Conservation (phyloP, 2,113 vertebrate species). For the Epinephelus cyanopodus region DNA sequence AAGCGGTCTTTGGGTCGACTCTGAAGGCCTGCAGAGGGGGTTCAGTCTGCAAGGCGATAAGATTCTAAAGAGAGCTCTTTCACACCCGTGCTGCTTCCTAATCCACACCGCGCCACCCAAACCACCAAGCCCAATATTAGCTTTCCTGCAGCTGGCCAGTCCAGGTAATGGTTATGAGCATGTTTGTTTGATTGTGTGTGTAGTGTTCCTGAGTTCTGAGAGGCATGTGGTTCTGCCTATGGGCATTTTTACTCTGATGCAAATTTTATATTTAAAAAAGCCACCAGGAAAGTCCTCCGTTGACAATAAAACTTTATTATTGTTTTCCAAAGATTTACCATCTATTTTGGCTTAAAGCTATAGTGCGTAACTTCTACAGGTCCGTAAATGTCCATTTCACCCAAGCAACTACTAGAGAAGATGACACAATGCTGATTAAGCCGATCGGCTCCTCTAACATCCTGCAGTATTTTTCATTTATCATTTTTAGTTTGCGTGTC, state of each 20-base stretch:
- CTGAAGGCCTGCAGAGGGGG: conserved; percentile 22
- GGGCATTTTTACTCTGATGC: neutral
- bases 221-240: neutral
- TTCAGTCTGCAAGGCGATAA: conserved; percentile 51
- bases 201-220: conserved; percentile 18
- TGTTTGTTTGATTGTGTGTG: conserved; percentile 67
- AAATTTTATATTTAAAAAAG: neutral
- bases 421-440: too few species aligned
- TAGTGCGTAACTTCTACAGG: too few species aligned
- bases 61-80: conserved; percentile 74
- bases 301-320: too few species aligned
- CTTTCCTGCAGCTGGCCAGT: conserved; percentile 70
- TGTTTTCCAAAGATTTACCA: neutral
- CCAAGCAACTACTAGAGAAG: too few species aligned
- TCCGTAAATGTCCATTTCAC: too few species aligned
- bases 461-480: too few species aligned
- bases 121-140: conserved; percentile 77
- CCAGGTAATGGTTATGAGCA: conserved; percentile 57
- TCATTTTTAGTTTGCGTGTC: too few species aligned
- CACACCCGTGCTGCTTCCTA: conserved; percentile 57
- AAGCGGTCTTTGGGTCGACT: conserved; percentile 57
- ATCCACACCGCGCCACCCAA: conserved; percentile 63
- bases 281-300: neutral
- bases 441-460: too few species aligned
- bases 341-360: neutral